A percentile compares a stretch with the other conserved stretches of the same genome.
Evolutionary conservation across 2,797 vertebrate species (phyloP).

Genomic region (Leptodactylus fallax): DNA sequence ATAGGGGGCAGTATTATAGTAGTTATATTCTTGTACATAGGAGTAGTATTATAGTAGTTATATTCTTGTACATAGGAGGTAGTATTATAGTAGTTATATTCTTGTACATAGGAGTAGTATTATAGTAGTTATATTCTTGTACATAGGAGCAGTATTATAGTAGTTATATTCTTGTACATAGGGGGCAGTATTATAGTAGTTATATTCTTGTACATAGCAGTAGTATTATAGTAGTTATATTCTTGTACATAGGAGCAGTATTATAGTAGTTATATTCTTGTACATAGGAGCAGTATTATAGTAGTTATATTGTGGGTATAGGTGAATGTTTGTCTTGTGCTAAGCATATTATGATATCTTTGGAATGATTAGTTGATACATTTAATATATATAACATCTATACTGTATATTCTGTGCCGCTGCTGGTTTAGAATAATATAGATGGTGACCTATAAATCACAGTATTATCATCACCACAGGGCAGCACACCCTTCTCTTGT

Average conservation of each 20-base stretch:
- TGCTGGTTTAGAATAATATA: not conserved
- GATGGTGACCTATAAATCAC: not conserved
- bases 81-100: conserved; percentile 2
- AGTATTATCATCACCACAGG: not conserved
- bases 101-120: not conserved
- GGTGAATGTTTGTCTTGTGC: too few species aligned
- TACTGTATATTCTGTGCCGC: too few species aligned
- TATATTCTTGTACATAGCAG: too few species aligned
- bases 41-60: too few species aligned
- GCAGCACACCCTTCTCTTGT: not conserved
- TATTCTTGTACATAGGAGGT: too few species aligned
- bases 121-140: not conserved
- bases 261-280: conserved; percentile 2
- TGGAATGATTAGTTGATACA: too few species aligned
- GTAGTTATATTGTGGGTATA: too few species aligned
- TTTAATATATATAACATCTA: too few species aligned
- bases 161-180: too few species aligned
- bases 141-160: not conserved
- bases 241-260: not conserved
- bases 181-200: too few species aligned
- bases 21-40: conserved; percentile 3
- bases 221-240: not conserved
- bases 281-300: not conserved
- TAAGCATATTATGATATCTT: too few species aligned
- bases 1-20: conserved; percentile 1